Evolutionary conservation across 2,888 invertebrate genomes (phyloP), one percentile per base, ranked within the genome.

Genomic region (Empis livida): DNA sequence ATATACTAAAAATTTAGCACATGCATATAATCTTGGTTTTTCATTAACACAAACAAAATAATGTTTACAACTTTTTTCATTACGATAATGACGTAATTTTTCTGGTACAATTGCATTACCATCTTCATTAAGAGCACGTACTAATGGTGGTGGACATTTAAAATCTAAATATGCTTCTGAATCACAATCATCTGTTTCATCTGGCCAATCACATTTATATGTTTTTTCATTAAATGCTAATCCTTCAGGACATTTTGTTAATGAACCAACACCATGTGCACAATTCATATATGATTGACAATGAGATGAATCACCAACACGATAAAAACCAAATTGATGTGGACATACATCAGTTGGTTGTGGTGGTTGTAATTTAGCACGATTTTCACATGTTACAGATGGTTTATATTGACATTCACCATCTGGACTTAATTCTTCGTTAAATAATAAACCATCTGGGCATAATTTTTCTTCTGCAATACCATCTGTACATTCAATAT

Each of bases 131-230:
- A 67, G 61, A 0, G 62, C 57, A 31, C 55, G 53, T 5, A 71
- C 72, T 13, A 40, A 41, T 10, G 74, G 71, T 16, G 73, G 76
- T 3, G 87, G 88, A 59, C 90, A 91, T 11, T 74, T 76, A 72
- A 89, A 91, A 13, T 86, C 85, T 45, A 90, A 74, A 51, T 56
- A 70, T 1, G 85, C 82, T 76, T 87, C 88, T 44, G 83, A 82
- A 60, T 90, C 81, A 60, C 89, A 90, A 51, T 80, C 80, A 1
- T 74, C 65, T 1, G 87, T 88, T 60, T 83, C 78, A 71, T 91
- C 91, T 1, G 90, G 87, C 89, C 89, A 91, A 54, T 90, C 88
- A 63, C 91, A 91, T 44, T 84, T 77, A 61, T 87, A 85, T 3
- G 73, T 76, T 17, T 77, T 77, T 1, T 78, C 73, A 61, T 79